These are phyloP conservation scores for Xestia c-nigrum DNA, from an alignment of 2,888 invertebrate genomes.

Conservation along the genomic window DNA sequence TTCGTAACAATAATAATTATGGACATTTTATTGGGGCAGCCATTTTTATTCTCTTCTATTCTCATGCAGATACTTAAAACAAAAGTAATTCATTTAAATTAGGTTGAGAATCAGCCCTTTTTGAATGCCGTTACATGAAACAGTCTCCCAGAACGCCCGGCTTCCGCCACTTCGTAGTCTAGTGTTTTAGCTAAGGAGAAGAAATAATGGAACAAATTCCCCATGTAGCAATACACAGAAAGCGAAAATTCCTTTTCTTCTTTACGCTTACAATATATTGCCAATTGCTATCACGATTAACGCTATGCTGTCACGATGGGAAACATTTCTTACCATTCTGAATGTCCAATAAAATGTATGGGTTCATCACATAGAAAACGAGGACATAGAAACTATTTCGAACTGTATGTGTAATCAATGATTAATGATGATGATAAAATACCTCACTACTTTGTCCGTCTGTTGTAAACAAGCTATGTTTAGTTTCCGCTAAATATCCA, in stretches of 20 bases:
- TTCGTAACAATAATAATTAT: neutral
- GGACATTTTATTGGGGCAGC: neutral
- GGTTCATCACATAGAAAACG: neutral
- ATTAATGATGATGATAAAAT: constrained; percentile 6
- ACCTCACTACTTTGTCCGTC: neutral
- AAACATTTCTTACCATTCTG: too few species aligned
- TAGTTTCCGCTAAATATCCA: neutral
- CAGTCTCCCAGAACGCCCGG: neutral
- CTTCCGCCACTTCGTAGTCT: neutral
- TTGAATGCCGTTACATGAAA: neutral
- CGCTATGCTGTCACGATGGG: neutral
- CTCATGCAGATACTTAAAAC: too few species aligned
- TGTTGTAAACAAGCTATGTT: neutral
- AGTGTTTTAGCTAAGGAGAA: neutral
- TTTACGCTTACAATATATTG: neutral
- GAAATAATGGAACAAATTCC: neutral
- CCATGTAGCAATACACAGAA: neutral
- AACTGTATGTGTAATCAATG: constrained; percentile 1
- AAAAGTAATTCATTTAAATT: too few species aligned
- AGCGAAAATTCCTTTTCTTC: neutral
- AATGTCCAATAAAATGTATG: neutral
- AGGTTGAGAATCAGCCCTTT: too few species aligned
- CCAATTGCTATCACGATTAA: neutral
- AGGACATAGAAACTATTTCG: neutral
- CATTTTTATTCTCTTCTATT: neutral